Evolutionary conservation across 2,113 vertebrate species (phyloP).

Genomic region (Corythornis cristatus): DNA sequence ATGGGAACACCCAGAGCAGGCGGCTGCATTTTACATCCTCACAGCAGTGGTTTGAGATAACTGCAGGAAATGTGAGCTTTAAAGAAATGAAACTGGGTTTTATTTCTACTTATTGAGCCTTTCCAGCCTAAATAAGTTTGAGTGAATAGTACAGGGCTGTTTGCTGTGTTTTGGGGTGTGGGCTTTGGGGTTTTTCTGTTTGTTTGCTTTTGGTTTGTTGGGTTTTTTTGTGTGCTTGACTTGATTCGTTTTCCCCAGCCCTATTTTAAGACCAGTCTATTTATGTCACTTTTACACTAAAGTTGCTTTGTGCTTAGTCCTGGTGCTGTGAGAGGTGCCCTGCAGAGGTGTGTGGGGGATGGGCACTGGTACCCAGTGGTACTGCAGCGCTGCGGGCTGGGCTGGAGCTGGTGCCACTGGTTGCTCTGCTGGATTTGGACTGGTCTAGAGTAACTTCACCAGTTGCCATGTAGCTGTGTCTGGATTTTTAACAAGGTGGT

Average conservation of each 20-base stretch:
- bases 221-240: not conserved
- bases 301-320: not conserved
- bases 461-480: not conserved
- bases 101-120: not conserved
- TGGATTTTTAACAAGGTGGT: not conserved
- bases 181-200: no score
- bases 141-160: not conserved
- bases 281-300: not conserved
- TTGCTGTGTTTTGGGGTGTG: not conserved
- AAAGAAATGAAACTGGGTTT: not conserved
- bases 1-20: conserved; percentile 63
- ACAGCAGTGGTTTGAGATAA: not conserved
- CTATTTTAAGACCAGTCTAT: not conserved
- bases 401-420: not conserved
- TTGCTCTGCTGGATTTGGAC: not conserved
- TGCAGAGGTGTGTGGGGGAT: not conserved
- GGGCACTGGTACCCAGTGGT: not conserved
- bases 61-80: not conserved
- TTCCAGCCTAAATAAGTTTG: not conserved
- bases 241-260: not conserved
- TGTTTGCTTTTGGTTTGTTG: not conserved
- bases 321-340: not conserved
- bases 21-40: not conserved
- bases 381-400: not conserved
- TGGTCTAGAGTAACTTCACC: not conserved